Evolutionary conservation across 2,113 vertebrate species (phyloP).

Genomic region (Pseudonaja textilis): DNA sequence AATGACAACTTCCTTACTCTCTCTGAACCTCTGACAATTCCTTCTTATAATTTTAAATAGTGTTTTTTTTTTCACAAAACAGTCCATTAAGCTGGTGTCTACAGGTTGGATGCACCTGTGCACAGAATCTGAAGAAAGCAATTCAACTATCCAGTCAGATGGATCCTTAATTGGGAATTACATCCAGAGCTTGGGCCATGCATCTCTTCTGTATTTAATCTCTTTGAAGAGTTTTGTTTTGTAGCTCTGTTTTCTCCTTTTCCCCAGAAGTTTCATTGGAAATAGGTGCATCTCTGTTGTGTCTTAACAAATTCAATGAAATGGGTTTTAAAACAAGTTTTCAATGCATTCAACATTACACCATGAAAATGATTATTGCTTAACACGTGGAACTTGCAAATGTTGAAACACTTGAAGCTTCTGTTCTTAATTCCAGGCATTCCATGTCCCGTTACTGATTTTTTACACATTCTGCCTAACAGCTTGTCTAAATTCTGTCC

Average conservation of each 20-base stretch:
- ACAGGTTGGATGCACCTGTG: background rate
- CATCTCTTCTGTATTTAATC: background rate
- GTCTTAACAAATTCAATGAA: background rate
- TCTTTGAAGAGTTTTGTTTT: background rate
- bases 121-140: constrained; percentile 1
- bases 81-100: background rate
- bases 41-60: background rate
- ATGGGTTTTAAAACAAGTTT: background rate
- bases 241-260: background rate
- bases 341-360: background rate
- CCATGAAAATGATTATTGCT: background rate
- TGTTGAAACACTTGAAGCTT: background rate
- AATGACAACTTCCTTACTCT: background rate
- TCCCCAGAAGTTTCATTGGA: background rate
- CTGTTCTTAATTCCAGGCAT: background rate
- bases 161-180: background rate
- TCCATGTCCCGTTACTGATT: background rate
- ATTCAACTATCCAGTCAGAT: background rate
- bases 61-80: background rate
- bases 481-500: background rate
- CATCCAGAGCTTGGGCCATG: background rate
- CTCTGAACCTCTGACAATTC: background rate
- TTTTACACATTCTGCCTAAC: background rate
- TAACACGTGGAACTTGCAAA: background rate
- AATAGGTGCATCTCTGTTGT: background rate